Base-by-base conservation (phyloP, 2,113 vertebrate species). In the Rafetus swinhoei region DNA sequence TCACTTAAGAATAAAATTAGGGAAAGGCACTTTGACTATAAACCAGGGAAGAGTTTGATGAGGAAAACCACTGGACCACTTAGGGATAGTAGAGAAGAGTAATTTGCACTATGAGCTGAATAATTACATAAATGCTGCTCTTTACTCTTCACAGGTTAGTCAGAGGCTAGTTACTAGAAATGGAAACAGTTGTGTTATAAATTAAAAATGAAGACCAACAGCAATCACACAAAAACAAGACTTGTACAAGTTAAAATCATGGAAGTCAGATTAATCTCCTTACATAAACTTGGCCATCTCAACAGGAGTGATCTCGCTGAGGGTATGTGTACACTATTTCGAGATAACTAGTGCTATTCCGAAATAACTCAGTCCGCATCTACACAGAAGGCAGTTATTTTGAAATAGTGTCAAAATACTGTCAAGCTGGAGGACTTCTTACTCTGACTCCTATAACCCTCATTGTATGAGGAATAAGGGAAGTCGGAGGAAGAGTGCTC, bases 11-110 rank as follows among this genome's bases (percentile, higher is more conserved):
- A 91, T 0, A 91, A 90, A 94, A 69, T 16, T 8, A 81, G 45
- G 72, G 94, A 94, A 90, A 90, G n/a, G 39, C 6, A 93, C 81
- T 97, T 91, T 86, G 79, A 95, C 85, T 32, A 91, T 69, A 88
- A 89, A 90, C 0, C 81, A 59, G 90, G 50, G 29, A 86, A 88
- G 89, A 86, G 50, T 60, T 54, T 76, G 80, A 89, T 84, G 92
- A 94, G 89, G 56, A 16, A 91, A 86, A 65, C 52, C 27, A 74
- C 77, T 92, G 60, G 54, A 82, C 85, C 89, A 85, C 9, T 54
- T 69, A 65, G 35, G 32, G 32, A 87, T 62, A 14, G 21, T 84
- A 59, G 53, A 87, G 59, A 82, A 92, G 95, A 91, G 25, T 0
- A 84, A 81, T 90, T 91, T 24, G 85, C 81, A 29, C 59, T 80